A percentile compares a stretch with the other conserved stretches of the same genome.
Conservation (phyloP, 2,113 vertebrate species). For the Nannospalax galili region DNA sequence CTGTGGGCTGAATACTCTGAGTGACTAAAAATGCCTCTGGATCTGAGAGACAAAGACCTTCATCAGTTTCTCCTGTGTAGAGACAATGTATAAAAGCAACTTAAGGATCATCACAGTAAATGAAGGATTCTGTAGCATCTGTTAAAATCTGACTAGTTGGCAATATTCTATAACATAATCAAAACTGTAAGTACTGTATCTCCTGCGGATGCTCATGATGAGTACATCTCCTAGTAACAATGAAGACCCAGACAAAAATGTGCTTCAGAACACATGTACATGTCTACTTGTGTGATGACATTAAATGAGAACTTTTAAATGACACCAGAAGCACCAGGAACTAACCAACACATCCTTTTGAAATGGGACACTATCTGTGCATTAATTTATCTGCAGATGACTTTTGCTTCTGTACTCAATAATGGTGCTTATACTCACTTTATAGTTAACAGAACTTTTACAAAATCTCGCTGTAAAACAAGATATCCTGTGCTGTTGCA, state of each 20-base stretch:
- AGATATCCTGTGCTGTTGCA: not conserved
- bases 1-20: not conserved
- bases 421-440: not conserved
- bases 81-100: not conserved
- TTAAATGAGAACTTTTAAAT: not conserved
- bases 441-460: not conserved
- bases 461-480: not conserved
- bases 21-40: not conserved
- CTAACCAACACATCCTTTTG: not conserved
- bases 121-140: not conserved
- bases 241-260: not conserved
- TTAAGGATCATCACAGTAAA: not conserved
- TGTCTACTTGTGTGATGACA: not conserved
- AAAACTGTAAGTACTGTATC: not conserved
- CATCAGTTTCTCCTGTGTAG: not conserved
- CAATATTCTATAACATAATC: not conserved
- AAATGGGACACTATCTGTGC: not conserved
- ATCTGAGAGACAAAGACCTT: not conserved
- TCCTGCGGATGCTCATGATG: not conserved
- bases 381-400: slow-evolving; percentile 30
- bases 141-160: not conserved
- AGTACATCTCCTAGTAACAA: not conserved
- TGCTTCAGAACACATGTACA: not conserved
- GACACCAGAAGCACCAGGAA: not conserved
- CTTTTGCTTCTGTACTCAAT: not conserved